Conservation (phyloP, 2,888 invertebrate genomes). For the Thymelicus sylvestris region DNA sequence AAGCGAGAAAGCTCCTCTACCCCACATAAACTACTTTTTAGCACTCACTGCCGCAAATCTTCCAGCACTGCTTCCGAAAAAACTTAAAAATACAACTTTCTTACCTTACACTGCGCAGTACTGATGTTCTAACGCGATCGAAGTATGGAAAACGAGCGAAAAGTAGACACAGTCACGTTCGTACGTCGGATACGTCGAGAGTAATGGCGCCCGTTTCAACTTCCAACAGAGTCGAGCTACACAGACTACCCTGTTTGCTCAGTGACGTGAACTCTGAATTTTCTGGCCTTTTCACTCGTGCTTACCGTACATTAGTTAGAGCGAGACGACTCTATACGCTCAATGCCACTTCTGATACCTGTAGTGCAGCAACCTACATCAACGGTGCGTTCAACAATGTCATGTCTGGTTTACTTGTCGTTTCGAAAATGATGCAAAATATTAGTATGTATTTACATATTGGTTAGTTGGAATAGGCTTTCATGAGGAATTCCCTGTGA, state of each 20-base stretch:
- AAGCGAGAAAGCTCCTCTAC: conserved; percentile 75
- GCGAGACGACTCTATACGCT: conserved; percentile 54
- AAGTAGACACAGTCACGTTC: conserved; percentile 80
- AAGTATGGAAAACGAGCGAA: conserved; percentile 74
- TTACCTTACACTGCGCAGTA: conserved; percentile 83
- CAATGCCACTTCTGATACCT: conserved; percentile 60
- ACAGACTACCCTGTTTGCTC: conserved; percentile 77
- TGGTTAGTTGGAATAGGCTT: conserved; percentile 27
- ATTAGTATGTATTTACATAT: conserved; percentile 51
- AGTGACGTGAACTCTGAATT: conserved; percentile 67
- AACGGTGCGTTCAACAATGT: conserved; percentile 75
- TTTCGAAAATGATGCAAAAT: conserved; percentile 68
- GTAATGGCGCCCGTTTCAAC: conserved; percentile 75
- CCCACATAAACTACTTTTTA: conserved; percentile 56
- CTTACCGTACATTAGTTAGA: conserved; percentile 42
- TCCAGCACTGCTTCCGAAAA: conserved; percentile 71
- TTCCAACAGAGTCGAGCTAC: conserved; percentile 69
- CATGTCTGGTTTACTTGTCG: conserved; percentile 68
- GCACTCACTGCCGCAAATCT: conserved; percentile 67
- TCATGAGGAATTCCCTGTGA: not conserved
- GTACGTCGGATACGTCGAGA: conserved; percentile 74
- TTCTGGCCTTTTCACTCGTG: conserved; percentile 55
- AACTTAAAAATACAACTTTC: conserved; percentile 68
- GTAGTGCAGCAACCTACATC: conserved; percentile 82
- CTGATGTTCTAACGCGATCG: conserved; percentile 79